Evolutionary conservation across 1,140 invertebrate species (phyloP), one percentile per base, ranked within the genome.

Genomic region (Hesperophylax magnus): DNA sequence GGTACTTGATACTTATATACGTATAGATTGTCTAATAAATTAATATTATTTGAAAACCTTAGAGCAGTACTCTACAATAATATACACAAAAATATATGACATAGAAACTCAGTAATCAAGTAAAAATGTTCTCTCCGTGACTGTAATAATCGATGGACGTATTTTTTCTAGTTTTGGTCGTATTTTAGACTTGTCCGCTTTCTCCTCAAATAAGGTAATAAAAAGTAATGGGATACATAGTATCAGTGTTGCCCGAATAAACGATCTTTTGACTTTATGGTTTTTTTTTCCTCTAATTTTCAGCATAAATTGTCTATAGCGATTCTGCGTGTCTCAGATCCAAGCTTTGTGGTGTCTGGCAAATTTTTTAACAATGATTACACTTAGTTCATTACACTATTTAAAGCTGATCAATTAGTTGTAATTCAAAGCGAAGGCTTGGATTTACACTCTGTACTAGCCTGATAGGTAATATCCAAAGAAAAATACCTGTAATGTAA

Each of bases 331-430:
- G 78, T 79, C 77, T 78, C 58, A 60, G 17, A 79, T 79, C 78
- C 78, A 79, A 79, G 78, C 78, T 79, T 79, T 79, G 78, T 79
- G 78, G 78, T 79, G 78, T 79, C 78, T 79, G 78, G 78, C 69
- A 52, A 79, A 61, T 74, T 69, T 79, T 79, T 79, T 79, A 79
- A 79, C 78, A 79, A 79, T 79, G 78, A 79, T 79, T 79, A 74
- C 69, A 72, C 24, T 72, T 63, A 79, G 58, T 79, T 69, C 78
- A 61, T 79, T 79, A 74, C 31, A 79, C 56, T 63, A 74, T 79
- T 74, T 74, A 79, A 74, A 79, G 54, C 58, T 74, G 58, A 79
- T 79, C 61, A 54, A 74, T 74, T 79, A 74, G 24, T 63, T 65
- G 69, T 79, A 72, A 72, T 53, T 74, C 67, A 74, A 74, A 72